Conservation (phyloP, 2,888 invertebrate species). For the Rhingia campestris region DNA sequence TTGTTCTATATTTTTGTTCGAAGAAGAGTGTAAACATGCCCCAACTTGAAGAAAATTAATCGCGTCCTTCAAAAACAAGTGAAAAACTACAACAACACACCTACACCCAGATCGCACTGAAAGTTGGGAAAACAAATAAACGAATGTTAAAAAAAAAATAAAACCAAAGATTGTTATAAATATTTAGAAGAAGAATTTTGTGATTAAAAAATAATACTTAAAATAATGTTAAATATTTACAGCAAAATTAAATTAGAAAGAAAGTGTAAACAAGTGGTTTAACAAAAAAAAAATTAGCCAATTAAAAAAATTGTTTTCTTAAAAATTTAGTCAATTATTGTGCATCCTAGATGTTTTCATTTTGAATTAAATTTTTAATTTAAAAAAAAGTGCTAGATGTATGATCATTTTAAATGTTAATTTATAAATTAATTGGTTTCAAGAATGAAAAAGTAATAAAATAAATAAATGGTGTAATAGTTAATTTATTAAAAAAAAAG, state of each 20-base stretch:
- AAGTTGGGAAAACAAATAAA: background rate
- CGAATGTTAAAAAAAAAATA: conserved; percentile 2
- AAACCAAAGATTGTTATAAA: conserved; percentile 53
- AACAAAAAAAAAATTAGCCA: conserved; percentile 7
- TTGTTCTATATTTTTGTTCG: background rate
- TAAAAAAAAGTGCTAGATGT: conserved; percentile 31
- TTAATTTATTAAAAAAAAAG: conserved; percentile 8
- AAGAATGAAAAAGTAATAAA: background rate
- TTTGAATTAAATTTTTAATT: background rate
- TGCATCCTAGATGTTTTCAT: conserved; percentile 29
- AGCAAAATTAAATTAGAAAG: conserved; percentile 4
- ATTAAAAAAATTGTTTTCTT: conserved; percentile 23
- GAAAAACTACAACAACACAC: conserved; percentile 42
- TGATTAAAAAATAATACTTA: background rate
- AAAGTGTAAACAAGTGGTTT: conserved; percentile 25
- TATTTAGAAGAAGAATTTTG: conserved; percentile 7
- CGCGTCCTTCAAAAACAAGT: conserved; percentile 32
- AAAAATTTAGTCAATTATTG: conserved; percentile 48
- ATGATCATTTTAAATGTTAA: conserved; percentile 2
- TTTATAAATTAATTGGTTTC: conserved; percentile 38
- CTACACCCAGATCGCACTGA: conserved; percentile 27
- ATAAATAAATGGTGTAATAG: conserved; percentile 9
- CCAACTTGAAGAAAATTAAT: background rate
- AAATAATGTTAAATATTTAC: conserved; percentile 11
- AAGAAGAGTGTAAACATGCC: conserved; percentile 43